Evolutionary conservation across 92 coral and sea anemone genomes (phyloP).

Genomic region (Epizoanthus rinbou): DNA sequence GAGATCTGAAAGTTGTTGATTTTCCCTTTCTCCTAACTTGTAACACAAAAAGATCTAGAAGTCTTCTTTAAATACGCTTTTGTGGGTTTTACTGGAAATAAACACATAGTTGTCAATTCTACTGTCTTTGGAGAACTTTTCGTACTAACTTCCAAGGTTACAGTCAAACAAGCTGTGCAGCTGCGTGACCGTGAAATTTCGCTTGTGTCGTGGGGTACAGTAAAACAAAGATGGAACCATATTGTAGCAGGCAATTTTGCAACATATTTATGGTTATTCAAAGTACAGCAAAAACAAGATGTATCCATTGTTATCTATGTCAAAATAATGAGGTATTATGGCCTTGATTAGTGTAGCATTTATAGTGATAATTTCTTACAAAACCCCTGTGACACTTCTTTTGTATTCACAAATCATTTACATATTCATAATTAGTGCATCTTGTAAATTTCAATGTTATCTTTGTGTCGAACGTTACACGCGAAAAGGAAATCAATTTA

Average conservation of each 20-base stretch:
- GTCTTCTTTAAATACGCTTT: too few relatives aligned
- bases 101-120: too few relatives aligned
- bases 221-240: too few relatives aligned
- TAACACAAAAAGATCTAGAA: too few relatives aligned
- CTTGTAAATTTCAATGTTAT: conserved; percentile 1
- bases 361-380: background rate
- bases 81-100: too few relatives aligned
- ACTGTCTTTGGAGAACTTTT: too few relatives aligned
- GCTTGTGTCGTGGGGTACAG: too few relatives aligned
- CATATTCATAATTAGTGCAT: conserved; percentile 8
- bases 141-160: too few relatives aligned
- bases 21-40: too few relatives aligned
- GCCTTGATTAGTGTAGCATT: conserved; percentile 16
- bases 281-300: conserved; percentile 22
- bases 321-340: conserved; percentile 11
- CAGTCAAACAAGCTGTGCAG: too few relatives aligned
- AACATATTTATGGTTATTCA: background rate
- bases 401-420: conserved; percentile 4
- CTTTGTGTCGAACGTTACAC: conserved; percentile 8
- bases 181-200: too few relatives aligned
- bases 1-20: too few relatives aligned
- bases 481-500: background rate
- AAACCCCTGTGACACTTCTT: background rate
- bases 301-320: conserved; percentile 18
- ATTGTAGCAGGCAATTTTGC: background rate